These are phyloP conservation scores for Theonella swinhoei DNA, from an alignment of 37 sponge, comb jelly and placozoan species.

Conservation along the genomic window DNA sequence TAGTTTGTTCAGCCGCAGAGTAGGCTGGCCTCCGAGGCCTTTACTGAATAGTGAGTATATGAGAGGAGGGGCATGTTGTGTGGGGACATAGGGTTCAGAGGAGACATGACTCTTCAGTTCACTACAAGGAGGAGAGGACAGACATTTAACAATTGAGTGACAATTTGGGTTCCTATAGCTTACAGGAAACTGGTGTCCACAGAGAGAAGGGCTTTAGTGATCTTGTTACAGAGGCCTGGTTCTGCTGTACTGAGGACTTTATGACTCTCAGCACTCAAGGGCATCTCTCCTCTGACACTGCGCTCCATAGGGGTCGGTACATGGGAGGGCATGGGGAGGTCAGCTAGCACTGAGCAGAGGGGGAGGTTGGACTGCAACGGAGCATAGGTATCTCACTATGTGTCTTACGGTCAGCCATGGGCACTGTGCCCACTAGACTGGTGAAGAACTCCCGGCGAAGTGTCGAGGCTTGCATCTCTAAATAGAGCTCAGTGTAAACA, in stretches of 20 bases:
- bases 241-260: conserved; percentile 38
- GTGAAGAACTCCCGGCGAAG: conserved; percentile 30
- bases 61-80: conserved; percentile 40
- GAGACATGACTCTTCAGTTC: conserved; percentile 33
- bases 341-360: conserved; percentile 73
- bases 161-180: conserved; percentile 29
- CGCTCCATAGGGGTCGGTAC: conserved; percentile 54
- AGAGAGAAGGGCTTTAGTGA: conserved; percentile 38
- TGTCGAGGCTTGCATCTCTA: conserved; percentile 41
- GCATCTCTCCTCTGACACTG: conserved; percentile 19
- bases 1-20: conserved; percentile 27
- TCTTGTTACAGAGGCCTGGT: conserved; percentile 19
- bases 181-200: conserved; percentile 73
- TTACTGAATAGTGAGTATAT: conserved; percentile 41
- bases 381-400: no score
- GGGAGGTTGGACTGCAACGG: no score
- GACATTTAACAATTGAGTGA: background rate
- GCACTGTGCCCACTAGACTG: conserved; percentile 53
- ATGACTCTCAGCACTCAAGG: conserved; percentile 34
- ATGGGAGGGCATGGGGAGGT: conserved; percentile 69
- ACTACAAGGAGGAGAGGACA: conserved; percentile 4
- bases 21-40: conserved; percentile 23
- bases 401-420: conserved; percentile 57
- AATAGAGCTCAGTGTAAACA: conserved; percentile 11
- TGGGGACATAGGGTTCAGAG: conserved; percentile 25